These are phyloP conservation scores for Austrofundulus limnaeus DNA, from an alignment of 2,113 vertebrate genomes.

Conservation along the genomic window DNA sequence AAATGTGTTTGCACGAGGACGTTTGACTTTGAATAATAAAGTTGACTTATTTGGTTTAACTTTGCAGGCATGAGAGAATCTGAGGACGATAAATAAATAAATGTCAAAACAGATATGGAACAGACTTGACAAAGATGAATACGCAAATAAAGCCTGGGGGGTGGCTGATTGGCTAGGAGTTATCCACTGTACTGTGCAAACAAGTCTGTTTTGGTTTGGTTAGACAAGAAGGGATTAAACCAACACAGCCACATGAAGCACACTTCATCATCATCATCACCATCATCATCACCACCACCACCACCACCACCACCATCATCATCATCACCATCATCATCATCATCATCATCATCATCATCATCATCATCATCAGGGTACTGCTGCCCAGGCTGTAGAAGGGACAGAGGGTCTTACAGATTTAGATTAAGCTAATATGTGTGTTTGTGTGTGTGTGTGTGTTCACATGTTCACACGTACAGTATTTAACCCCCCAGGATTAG, in stretches of 20 bases:
- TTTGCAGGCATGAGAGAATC: neutral
- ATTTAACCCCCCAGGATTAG: conserved; percentile 48
- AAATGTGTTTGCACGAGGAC: neutral
- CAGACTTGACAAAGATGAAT: neutral
- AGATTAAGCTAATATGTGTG: conserved; percentile 41
- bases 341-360: neutral
- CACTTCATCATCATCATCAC: conserved; percentile 5
- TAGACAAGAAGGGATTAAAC: neutral
- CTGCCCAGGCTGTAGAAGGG: conserved; percentile 3
- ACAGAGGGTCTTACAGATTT: conserved; percentile 19
- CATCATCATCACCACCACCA: too few species aligned
- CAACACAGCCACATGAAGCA: neutral
- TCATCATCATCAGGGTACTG: neutral
- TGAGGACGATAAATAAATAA: too few species aligned
- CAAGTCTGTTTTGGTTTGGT: neutral
- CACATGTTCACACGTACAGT: conserved; percentile 19
- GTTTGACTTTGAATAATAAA: too few species aligned
- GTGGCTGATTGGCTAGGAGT: neutral
- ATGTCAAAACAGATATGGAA: too few species aligned
- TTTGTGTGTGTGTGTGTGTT: neutral
- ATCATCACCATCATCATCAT: neutral
- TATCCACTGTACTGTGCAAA: neutral
- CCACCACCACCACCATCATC: neutral
- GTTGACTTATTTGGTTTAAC: too few species aligned
- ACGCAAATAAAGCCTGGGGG: conserved; percentile 15